phyloP scores from a whole-genome alignment of 2,113 vertebrate genomes.

The Semnopithecus entellus region DNA sequence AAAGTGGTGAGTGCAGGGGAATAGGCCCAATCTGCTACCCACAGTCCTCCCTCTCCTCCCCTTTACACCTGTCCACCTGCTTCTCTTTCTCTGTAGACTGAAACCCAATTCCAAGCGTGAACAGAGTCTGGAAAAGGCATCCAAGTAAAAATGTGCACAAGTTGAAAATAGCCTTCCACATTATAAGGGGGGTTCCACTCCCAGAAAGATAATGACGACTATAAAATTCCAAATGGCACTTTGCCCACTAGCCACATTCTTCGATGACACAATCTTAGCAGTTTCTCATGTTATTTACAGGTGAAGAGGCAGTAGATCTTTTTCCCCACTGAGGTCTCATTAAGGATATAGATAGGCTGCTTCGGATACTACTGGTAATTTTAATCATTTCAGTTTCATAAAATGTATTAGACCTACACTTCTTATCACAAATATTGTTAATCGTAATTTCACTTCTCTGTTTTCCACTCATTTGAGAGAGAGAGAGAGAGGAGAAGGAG shows the following conservation, averaged over 20 bases:
- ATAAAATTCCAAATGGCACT: not conserved
- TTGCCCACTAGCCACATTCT: not conserved
- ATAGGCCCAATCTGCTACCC: rapidly evolving
- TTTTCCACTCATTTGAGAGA: not conserved
- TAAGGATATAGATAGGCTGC: not conserved
- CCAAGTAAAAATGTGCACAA: not conserved
- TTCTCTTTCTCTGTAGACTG: not conserved
- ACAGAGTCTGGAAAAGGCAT: not conserved
- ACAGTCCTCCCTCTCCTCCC: not conserved
- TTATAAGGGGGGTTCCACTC: not conserved
- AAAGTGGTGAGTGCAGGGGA: not conserved
- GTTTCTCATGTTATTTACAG: not conserved
- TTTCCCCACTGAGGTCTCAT: not conserved
- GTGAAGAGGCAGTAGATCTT: not conserved
- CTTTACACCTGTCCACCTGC: not conserved
- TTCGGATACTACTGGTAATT: not conserved
- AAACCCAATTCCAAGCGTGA: not conserved
- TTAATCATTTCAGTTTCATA: constrained; percentile 12
- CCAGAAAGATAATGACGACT: not conserved
- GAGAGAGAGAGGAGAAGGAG: not conserved
- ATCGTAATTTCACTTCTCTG: not conserved
- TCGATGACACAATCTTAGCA: not conserved
- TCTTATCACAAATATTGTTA: not conserved
- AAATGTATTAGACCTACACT: not conserved
- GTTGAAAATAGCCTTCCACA: not conserved